Conservation (phyloP, 1,140 invertebrate genomes). For the Megalopta genalis region DNA sequence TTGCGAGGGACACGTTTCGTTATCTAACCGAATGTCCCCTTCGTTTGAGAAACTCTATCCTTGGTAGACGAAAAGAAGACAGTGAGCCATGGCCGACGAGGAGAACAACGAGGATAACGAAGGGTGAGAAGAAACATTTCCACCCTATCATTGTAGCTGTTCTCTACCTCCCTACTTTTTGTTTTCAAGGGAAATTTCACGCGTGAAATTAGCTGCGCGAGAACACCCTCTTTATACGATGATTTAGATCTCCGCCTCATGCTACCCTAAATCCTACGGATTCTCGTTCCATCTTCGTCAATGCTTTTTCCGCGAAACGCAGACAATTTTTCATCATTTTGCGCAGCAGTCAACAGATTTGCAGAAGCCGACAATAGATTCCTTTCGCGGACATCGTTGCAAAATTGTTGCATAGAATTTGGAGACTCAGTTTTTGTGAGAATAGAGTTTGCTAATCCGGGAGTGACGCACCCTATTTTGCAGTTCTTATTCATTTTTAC, state of each 20-base stretch:
- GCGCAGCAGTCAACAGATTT: not conserved
- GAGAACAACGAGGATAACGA: conserved; percentile 59
- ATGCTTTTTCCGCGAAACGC: not conserved
- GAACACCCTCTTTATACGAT: not conserved
- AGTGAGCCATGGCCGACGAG: conserved; percentile 63
- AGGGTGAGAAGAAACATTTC: conserved; percentile 56
- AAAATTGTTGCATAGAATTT: no score
- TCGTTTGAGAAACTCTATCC: not conserved
- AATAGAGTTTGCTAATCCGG: no score
- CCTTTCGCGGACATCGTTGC: no score
- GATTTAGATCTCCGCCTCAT: not conserved
- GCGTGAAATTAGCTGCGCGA: conserved; percentile 10
- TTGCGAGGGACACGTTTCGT: not conserved
- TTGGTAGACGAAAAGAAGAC: not conserved
- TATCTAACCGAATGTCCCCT: not conserved
- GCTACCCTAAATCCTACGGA: not conserved
- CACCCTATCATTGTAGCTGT: not conserved
- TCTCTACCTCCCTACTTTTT: not conserved
- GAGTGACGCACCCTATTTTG: no score
- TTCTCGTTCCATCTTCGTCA: not conserved
- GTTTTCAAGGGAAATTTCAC: not conserved
- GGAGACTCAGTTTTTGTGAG: no score
- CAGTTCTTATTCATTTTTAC: no score
- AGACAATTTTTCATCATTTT: no score
- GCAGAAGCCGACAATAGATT: no score